Base-by-base conservation (phyloP, 2,797 vertebrate genomes). In the Menidia menidia region DNA sequence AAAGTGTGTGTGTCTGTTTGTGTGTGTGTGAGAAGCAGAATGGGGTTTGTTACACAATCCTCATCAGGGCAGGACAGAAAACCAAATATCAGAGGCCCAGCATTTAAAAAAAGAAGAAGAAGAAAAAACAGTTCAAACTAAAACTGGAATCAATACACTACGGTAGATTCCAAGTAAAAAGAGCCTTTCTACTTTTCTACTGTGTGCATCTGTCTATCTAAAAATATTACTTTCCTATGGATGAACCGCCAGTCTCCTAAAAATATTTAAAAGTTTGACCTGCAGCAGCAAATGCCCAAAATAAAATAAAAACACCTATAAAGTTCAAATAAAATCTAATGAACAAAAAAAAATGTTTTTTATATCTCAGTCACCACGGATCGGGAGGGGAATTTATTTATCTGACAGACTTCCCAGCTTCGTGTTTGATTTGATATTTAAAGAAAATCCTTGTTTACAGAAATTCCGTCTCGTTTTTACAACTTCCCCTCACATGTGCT, bases 381-480 rank as follows among this genome's bases (percentile, higher is more conserved):
- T n/a, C n/a, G n/a, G n/a, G n/a, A n/a, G n/a, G n/a, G n/a, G n/a
- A n/a, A n/a, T n/a, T n/a, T n/a, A n/a, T n/a, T n/a, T n/a, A n/a
- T n/a, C n/a, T n/a, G n/a, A n/a, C n/a, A n/a, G n/a, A n/a, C n/a
- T 55, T 48, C 68, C 51, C 53, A 4, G 2, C 39, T 51, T 14
- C 48, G n/a, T 4, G 15, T 8, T 48, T 64, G 9, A 68, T 65
- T 73, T 71, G 11, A 16, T 51, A 66, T 64, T 65, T 5, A 69
- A 68, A 66, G 77, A 0, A 57, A 76, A 61, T 61, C 35, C n/a
- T 43, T n/a, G 3, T 2, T 71, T 14, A 58, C 15, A n/a, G 8
- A 64, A 42, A 12, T 69, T 66, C 71, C 42, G 1, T 6, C 51
- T 66, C 39, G 6, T 82, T 82, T 84, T 81, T 58, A 75, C 18